Conservation (phyloP, 2,113 vertebrate species). For the Antechinus flavipes region DNA sequence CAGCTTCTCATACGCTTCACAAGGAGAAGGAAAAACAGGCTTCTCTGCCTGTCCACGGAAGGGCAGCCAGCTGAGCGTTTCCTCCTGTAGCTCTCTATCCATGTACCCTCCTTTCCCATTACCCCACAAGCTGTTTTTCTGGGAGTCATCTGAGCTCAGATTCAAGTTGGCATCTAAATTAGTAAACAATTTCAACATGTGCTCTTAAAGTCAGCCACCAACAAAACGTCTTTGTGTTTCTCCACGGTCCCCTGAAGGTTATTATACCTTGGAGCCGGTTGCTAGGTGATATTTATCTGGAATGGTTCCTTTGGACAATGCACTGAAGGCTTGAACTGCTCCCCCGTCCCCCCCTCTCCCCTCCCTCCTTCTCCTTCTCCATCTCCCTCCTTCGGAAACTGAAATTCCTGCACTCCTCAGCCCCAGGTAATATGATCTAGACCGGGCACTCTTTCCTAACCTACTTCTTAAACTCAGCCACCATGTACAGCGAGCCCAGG, state of each 20-base stretch:
- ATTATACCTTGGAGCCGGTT: conserved; percentile 81
- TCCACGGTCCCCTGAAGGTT: conserved; percentile 82
- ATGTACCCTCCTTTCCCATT: no score
- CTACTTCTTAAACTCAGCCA: conserved; percentile 7
- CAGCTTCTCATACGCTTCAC: neutral
- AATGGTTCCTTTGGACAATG: conserved; percentile 85
- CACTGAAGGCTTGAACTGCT: conserved; percentile 75
- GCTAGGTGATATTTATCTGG: conserved; percentile 87
- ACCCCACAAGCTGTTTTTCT: neutral
- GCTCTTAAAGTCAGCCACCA: conserved; percentile 65
- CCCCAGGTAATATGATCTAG: conserved; percentile 4
- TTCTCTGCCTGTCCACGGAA: neutral
- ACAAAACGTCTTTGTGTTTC: conserved; percentile 83
- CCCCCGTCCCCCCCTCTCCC: neutral
- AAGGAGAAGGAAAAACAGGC: neutral
- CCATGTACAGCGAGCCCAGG: neutral
- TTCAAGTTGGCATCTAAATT: conserved; percentile 46
- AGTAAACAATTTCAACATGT: conserved; percentile 23
- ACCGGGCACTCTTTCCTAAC: conserved; percentile 41
- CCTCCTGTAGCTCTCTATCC: neutral
- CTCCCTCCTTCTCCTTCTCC: neutral
- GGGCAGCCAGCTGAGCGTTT: neutral
- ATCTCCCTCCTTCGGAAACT: neutral
- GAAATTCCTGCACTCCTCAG: neutral
- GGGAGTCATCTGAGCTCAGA: conserved; percentile 17